These are phyloP conservation scores for Paracyclopina nana DNA, from an alignment of 1,140 invertebrate species.

Conservation along the genomic window DNA sequence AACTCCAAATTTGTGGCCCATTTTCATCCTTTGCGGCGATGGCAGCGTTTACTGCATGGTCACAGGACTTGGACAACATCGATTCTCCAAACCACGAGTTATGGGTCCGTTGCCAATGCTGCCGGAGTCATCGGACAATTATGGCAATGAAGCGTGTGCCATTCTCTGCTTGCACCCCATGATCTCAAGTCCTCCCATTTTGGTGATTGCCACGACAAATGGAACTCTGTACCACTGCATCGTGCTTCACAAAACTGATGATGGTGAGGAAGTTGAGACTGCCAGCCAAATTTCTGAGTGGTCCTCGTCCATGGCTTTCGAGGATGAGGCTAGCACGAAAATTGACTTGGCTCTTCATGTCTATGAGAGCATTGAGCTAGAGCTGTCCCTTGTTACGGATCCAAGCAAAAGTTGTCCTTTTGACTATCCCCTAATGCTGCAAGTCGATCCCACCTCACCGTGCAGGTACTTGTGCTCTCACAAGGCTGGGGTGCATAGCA, in stretches of 20 bases:
- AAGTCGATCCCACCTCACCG: slow-evolving; percentile 12
- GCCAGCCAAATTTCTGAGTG: slow-evolving; percentile 12
- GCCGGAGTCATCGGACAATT: slow-evolving; percentile 12
- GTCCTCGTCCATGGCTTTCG: background rate
- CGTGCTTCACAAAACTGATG: slow-evolving; percentile 8
- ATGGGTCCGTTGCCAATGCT: slow-evolving; percentile 7
- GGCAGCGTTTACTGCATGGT: slow-evolving; percentile 4
- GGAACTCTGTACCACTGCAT: slow-evolving; percentile 16
- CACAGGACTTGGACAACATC: background rate
- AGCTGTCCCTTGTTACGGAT: background rate
- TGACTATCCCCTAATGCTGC: slow-evolving; percentile 14
- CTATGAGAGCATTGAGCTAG: background rate
- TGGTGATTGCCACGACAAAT: slow-evolving; percentile 13
- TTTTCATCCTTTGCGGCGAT: slow-evolving; percentile 5
- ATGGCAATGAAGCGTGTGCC: slow-evolving; percentile 13
- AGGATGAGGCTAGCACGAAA: background rate
- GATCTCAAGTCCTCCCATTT: slow-evolving; percentile 10
- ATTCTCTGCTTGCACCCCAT: slow-evolving; percentile 12
- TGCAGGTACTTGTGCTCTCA: slow-evolving; percentile 16
- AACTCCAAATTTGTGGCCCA: background rate
- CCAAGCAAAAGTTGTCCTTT: background rate
- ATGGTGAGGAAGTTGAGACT: slow-evolving; percentile 6
- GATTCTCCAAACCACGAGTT: background rate
- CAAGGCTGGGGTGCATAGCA: slow-evolving; percentile 15
- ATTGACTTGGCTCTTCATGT: background rate